A percentile compares a stretch with the other conserved stretches of the same genome.
These are phyloP conservation scores for Rhabdomys dilectus DNA, from an alignment of 2,113 vertebrate species.

Conservation along the genomic window DNA sequence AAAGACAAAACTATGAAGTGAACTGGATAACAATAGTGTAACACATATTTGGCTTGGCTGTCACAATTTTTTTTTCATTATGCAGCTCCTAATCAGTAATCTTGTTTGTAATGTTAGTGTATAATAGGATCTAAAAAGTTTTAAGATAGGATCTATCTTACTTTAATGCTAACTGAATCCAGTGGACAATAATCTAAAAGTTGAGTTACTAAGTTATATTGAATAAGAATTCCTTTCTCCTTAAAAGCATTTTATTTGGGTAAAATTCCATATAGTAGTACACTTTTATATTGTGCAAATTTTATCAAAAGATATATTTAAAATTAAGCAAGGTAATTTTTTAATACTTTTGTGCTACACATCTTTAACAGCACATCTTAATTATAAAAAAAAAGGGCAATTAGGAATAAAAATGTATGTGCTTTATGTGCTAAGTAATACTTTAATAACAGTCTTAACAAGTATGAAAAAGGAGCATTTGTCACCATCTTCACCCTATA, in stretches of 20 bases:
- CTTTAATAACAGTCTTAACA: constrained; percentile 2
- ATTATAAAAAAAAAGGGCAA: neutral
- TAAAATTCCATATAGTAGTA: neutral
- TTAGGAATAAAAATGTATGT: neutral
- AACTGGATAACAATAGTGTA: constrained; percentile 48
- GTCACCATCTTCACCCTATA: constrained; percentile 7
- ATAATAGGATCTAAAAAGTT: neutral
- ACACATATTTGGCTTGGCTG: constrained; percentile 12
- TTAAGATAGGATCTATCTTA: neutral
- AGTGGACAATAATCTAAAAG: constrained; percentile 26
- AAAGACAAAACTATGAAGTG: constrained; percentile 45
- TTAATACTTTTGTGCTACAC: neutral
- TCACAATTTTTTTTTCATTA: constrained; percentile 10
- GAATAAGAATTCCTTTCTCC: constrained; percentile 9
- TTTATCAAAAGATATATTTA: constrained; percentile 13
- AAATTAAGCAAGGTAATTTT: constrained; percentile 60
- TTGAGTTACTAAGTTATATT: constrained; percentile 18
- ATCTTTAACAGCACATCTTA: neutral
- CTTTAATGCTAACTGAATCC: constrained; percentile 54
- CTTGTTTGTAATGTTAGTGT: neutral
- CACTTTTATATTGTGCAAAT: neutral
- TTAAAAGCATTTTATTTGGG: constrained; percentile 25
- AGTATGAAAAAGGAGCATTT: constrained; percentile 21
- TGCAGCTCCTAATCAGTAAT: neutral
- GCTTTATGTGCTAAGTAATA: constrained; percentile 39